phyloP scores from a whole-genome alignment of 2,797 vertebrate genomes.

The Argentina silus region DNA sequence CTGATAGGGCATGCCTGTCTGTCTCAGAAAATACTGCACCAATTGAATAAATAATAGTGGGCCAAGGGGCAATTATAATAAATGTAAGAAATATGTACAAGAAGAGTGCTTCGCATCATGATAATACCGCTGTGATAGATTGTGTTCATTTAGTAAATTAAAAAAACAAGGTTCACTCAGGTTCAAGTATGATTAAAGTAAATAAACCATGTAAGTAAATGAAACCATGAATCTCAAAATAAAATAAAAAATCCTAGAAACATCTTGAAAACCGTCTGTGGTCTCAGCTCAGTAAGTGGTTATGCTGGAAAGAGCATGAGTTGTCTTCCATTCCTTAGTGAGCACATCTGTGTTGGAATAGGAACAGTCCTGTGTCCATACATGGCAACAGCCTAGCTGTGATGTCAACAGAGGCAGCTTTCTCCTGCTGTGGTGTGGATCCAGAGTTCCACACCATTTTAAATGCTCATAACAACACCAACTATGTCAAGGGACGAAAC shows the following conservation, averaged over 20 bases:
- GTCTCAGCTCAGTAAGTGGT: constrained; percentile 6
- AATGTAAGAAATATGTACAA: background rate
- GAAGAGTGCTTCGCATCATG: too few species aligned
- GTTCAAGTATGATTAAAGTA: background rate
- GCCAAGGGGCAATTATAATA: background rate
- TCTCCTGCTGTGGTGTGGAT: constrained; percentile 10
- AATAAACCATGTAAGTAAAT: too few species aligned
- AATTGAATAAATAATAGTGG: background rate
- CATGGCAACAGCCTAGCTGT: constrained; percentile 81
- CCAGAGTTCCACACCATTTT: background rate
- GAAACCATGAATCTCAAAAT: background rate
- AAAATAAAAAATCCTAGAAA: background rate
- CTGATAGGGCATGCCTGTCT: background rate
- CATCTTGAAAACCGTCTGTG: background rate
- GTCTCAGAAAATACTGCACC: background rate
- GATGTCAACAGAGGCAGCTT: constrained; percentile 39
- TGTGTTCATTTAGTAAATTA: background rate
- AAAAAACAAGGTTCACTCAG: background rate
- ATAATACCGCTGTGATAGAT: background rate
- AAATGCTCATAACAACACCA: background rate
- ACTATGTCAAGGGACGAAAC: background rate
- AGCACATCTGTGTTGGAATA: constrained; percentile 83
- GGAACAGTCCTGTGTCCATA: constrained; percentile 83
- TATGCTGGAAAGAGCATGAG: constrained; percentile 42
- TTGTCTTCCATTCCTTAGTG: constrained; percentile 76